Percentiles rank a stretch among this genome's conserved stretches.
Conservation (phyloP, 2,888 invertebrate genomes). For the Morpho deidamia region DNA sequence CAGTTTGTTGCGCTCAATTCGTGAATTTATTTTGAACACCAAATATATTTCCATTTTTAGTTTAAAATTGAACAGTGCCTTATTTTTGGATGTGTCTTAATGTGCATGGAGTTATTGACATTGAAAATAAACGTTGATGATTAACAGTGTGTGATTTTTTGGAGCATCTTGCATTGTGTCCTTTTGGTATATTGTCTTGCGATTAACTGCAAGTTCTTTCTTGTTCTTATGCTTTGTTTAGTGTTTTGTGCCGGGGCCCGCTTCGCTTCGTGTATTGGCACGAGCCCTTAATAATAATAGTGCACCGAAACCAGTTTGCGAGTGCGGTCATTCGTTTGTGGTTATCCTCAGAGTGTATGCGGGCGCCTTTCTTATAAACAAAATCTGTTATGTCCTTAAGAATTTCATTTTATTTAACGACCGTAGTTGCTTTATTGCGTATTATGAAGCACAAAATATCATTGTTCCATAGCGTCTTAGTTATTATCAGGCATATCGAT, state of each 20-base stretch:
- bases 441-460: neutral
- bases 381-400: constrained; percentile 33
- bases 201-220: constrained; percentile 42
- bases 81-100: constrained; percentile 71
- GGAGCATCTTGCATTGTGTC: constrained; percentile 59
- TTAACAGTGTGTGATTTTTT: constrained; percentile 52
- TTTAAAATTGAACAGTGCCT: constrained; percentile 58
- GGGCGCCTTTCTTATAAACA: constrained; percentile 60
- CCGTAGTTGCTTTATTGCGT: neutral
- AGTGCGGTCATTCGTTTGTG: constrained; percentile 67
- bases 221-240: constrained; percentile 56
- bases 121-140: constrained; percentile 42
- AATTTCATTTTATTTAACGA: neutral
- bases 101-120: constrained; percentile 60
- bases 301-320: constrained; percentile 74
- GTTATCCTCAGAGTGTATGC: constrained; percentile 69
- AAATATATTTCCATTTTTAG: constrained; percentile 50
- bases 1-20: constrained; percentile 65
- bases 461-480: neutral
- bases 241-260: constrained; percentile 53
- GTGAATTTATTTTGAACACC: constrained; percentile 53
- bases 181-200: constrained; percentile 68
- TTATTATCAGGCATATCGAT: no score
- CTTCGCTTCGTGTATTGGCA: constrained; percentile 68
- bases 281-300: constrained; percentile 77